Evolutionary conservation across 2,113 vertebrate genomes (phyloP).

Genomic region (Centropristis striata): DNA sequence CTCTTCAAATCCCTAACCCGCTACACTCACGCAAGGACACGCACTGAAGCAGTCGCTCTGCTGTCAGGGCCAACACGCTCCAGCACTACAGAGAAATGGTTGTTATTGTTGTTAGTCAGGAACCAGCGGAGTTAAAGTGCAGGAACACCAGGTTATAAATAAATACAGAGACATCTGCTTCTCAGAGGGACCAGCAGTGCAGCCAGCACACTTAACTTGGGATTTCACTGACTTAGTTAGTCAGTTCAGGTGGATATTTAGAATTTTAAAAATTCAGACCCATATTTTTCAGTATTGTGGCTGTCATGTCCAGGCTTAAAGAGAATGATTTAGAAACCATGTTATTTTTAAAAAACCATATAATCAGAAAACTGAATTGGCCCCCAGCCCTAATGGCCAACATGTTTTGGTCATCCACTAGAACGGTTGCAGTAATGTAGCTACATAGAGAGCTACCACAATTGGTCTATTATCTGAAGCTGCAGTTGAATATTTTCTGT

Average conservation of each 20-base stretch:
- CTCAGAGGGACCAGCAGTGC: conserved; percentile 28
- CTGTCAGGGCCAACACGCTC: conserved; percentile 56
- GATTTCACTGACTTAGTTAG: conserved; percentile 11
- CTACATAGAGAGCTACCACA: not conserved
- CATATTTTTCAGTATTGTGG: not conserved
- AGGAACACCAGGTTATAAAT: conserved; percentile 71
- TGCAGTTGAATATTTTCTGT: no score
- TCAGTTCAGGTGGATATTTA: conserved; percentile 7
- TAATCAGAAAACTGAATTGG: conserved; percentile 1
- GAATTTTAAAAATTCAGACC: not conserved
- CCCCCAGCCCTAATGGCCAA: not conserved
- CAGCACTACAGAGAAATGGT: conserved; percentile 62
- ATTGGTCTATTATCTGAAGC: not conserved
- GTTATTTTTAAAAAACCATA: not conserved
- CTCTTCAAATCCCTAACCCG: conserved; percentile 33
- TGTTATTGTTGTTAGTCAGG: conserved; percentile 69
- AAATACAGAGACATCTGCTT: conserved; percentile 60
- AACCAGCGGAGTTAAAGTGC: conserved; percentile 57
- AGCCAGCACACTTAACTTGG: conserved; percentile 9
- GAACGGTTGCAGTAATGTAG: not conserved
- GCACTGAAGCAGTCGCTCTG: conserved; percentile 26
- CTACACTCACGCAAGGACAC: conserved; percentile 40
- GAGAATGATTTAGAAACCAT: not conserved
- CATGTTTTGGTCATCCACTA: not conserved
- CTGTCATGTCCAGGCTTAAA: not conserved